Percentiles rank a stretch among this genome's conserved stretches.
Evolutionary conservation across 2,113 vertebrate species (phyloP).

Genomic region (Sapajus apella): DNA sequence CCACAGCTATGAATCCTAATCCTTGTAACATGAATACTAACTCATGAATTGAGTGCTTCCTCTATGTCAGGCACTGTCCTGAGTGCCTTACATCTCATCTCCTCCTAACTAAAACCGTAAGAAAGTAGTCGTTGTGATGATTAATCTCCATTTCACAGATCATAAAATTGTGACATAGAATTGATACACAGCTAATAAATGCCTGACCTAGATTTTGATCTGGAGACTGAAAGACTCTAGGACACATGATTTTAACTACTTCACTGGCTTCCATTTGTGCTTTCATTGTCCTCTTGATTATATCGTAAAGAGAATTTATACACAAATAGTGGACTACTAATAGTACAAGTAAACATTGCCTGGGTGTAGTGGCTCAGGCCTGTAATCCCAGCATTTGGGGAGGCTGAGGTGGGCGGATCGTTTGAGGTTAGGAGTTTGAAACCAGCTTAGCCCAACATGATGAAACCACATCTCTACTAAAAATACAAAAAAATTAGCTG

Average conservation of each 20-base stretch:
- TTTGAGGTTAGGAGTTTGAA: too few species aligned
- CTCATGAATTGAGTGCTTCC: too few species aligned
- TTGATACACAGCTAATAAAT: neutral
- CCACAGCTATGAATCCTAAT: neutral
- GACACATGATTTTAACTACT: neutral
- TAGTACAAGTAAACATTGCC: neutral
- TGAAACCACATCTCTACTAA: too few species aligned
- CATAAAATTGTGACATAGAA: neutral
- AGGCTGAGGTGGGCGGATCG: too few species aligned
- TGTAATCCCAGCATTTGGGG: too few species aligned
- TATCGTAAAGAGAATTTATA: neutral
- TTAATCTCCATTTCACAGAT: neutral
- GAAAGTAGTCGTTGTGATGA: neutral
- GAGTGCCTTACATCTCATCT: neutral
- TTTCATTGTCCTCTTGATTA: neutral
- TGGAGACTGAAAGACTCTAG: neutral
- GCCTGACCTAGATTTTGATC: neutral
- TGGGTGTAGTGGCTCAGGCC: too few species aligned
- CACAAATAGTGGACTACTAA: neutral
- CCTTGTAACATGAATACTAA: neutral
- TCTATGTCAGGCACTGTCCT: neutral
- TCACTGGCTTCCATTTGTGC: neutral
- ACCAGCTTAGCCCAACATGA: too few species aligned
- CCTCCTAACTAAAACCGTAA: neutral
- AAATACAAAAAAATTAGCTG: too few species aligned